phyloP scores from a whole-genome alignment of 2,888 invertebrate species.

The Tetragonula carbonaria region DNA sequence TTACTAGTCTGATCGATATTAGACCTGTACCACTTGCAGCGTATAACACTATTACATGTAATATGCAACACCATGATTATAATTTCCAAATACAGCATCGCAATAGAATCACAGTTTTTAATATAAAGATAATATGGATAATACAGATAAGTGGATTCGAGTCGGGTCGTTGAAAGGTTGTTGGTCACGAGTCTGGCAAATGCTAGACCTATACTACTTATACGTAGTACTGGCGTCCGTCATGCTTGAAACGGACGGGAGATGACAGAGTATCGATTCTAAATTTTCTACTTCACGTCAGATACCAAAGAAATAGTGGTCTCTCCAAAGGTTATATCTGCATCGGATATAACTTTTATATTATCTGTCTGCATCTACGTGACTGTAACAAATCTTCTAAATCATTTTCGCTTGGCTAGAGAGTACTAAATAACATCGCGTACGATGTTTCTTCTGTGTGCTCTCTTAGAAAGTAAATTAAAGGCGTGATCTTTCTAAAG shows the following conservation, averaged over 20 bases:
- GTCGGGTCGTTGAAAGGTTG: not conserved
- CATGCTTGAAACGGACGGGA: not conserved
- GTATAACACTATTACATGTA: too few species aligned
- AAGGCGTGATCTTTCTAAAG: too few species aligned
- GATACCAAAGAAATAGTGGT: slow-evolving; percentile 18
- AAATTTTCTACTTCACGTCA: slow-evolving; percentile 29
- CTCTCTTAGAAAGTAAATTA: not conserved
- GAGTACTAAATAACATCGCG: not conserved
- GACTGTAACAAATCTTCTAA: not conserved
- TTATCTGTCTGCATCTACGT: not conserved
- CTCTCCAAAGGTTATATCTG: slow-evolving; percentile 24
- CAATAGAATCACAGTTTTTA: too few species aligned
- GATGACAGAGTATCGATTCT: slow-evolving; percentile 31
- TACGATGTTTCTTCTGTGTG: not conserved
- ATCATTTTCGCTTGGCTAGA: not conserved
- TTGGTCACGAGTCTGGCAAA: not conserved
- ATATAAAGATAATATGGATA: too few species aligned
- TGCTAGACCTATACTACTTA: not conserved
- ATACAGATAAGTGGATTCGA: not conserved
- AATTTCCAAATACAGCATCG: too few species aligned
- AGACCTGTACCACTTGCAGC: too few species aligned
- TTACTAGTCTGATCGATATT: too few species aligned
- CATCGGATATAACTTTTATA: not conserved
- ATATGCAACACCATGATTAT: too few species aligned
- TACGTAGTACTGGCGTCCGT: not conserved